Base-by-base conservation (phyloP, 1,140 invertebrate species). In the Lucilia cuprina region DNA sequence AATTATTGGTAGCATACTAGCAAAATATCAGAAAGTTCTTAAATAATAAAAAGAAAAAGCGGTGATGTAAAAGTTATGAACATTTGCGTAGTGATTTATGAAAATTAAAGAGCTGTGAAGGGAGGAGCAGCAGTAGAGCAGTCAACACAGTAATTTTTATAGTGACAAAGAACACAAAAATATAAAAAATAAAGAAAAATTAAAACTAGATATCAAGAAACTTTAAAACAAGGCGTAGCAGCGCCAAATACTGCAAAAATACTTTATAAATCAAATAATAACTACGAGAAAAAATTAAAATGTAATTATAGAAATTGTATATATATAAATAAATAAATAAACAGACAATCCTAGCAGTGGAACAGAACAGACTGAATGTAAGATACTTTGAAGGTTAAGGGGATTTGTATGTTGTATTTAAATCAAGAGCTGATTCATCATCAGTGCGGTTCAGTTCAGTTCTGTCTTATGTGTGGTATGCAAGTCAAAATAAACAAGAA, bases 151-250 rank as follows among this genome's bases (percentile, higher is more conserved):
- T 25, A 21, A 21, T 25, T 25, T n/a, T 70, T n/a, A n/a, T 70
- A 70, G 65, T 70, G 65, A 70, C 65, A 70, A 70, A 70, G 65
- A 70, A 21, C 21, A 21, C 21, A 21, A 70, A 70, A 70, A 70
- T 21, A 9, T 4, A 70, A 21, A 70, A 60, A 60, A 60, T 60
- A 60, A 60, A 30, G 25, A 30, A 30, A 30, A 10, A 70, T 25
- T 21, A 21, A 70, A 70, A 70, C n/a, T 0, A 70, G 8, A 70
- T 25, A 70, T 70, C 65, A 19, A 70, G n/a, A 70, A 60, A 60
- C 55, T 60, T 60, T 19, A 70, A 70, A 70, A 70, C 65, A 70
- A 70, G 65, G 65, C 65, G 65, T 70, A 21, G 65, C 65, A 70
- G n/a, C 65, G 65, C 65, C 65, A 70, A 70, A 70, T 10, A 70